These are phyloP conservation scores for Hyposoter didymator DNA, from an alignment of 2,888 invertebrate species.

Conservation along the genomic window DNA sequence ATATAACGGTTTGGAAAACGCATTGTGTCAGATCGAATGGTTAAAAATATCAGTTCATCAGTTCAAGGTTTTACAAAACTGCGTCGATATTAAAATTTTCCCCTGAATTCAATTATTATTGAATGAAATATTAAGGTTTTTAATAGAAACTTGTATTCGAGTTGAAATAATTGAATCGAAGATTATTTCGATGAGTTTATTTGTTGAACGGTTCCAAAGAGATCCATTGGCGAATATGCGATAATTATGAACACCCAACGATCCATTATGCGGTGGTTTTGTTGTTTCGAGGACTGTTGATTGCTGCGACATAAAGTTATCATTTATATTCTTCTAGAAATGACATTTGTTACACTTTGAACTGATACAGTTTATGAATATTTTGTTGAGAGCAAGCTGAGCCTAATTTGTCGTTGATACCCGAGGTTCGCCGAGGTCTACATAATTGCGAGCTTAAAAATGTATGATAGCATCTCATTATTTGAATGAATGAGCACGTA, in stretches of 20 bases:
- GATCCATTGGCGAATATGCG: neutral
- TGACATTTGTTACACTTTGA: neutral
- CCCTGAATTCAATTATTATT: too few species aligned
- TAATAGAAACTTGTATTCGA: neutral
- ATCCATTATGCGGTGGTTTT: neutral
- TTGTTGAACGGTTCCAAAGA: neutral
- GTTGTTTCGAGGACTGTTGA: neutral
- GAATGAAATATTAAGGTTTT: too few species aligned
- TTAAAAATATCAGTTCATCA: too few species aligned
- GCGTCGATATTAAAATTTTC: too few species aligned
- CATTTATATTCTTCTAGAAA: constrained; percentile 13
- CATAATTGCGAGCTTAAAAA: constrained; percentile 17
- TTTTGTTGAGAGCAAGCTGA: constrained; percentile 4
- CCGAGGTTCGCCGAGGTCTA: neutral
- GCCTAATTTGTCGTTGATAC: neutral
- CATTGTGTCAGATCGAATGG: too few species aligned
- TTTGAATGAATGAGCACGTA: constrained; percentile 26
- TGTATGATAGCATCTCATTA: constrained; percentile 25
- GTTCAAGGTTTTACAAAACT: too few species aligned
- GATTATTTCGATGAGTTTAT: neutral
- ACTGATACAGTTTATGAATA: constrained; percentile 6
- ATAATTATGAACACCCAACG: neutral
- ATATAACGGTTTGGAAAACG: too few species aligned
- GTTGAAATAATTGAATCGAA: neutral
- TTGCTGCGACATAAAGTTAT: neutral